Evolutionary conservation across 2,888 invertebrate genomes (phyloP).

Genomic region (Volucella inanis): DNA sequence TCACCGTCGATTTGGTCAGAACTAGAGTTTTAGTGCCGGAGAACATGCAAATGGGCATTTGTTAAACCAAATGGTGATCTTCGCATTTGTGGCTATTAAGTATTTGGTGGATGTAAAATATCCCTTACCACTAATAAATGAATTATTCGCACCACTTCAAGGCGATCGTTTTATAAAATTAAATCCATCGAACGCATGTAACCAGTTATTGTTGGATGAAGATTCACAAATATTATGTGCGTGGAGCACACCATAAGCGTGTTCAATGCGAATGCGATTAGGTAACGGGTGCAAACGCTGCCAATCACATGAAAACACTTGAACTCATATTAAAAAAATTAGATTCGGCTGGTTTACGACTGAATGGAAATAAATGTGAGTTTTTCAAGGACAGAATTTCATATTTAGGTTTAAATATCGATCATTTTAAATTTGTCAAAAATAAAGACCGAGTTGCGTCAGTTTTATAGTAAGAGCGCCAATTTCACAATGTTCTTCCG

Average conservation of each 20-base stretch:
- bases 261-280: conserved; percentile 45
- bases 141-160: conserved; percentile 32
- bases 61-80: conserved; percentile 33
- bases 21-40: no score
- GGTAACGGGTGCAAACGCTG: neutral
- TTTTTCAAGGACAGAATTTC: no score
- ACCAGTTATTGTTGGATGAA: conserved; percentile 78
- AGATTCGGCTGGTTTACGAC: no score
- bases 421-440: no score
- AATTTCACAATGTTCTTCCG: no score
- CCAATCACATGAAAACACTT: neutral
- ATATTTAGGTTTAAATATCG: no score
- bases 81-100: conserved; percentile 33
- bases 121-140: conserved; percentile 27
- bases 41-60: neutral
- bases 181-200: conserved; percentile 77
- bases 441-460: no score
- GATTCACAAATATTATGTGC: conserved; percentile 74
- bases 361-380: no score
- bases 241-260: conserved; percentile 72
- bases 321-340: no score
- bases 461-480: no score
- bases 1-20: no score
- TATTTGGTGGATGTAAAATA: conserved; percentile 27
- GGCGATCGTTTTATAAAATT: conserved; percentile 74